Conservation (phyloP, 2,113 vertebrate genomes). For the Strix uralensis region DNA sequence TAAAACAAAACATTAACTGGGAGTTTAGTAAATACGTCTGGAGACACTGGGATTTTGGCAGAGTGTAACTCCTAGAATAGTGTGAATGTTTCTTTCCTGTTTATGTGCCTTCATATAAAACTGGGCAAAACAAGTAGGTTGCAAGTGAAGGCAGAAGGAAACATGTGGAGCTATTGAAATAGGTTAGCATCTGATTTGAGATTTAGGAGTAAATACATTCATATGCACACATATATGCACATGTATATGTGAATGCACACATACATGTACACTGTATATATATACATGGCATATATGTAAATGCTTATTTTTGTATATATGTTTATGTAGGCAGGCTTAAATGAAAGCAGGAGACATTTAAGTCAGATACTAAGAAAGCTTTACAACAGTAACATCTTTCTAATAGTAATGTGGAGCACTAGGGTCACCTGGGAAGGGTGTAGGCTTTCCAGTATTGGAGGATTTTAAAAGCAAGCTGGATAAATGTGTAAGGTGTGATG, state of each 20-base stretch:
- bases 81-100: conserved; percentile 10
- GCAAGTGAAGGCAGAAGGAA: conserved; percentile 19
- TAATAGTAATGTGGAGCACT: background rate
- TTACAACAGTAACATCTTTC: background rate
- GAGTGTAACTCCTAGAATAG: background rate
- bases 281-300: background rate
- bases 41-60: conserved; percentile 38
- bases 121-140: conserved; percentile 7
- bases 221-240: background rate
- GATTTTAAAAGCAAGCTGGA: background rate
- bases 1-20: background rate
- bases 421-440: background rate
- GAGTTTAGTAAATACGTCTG: conserved; percentile 14
- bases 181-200: background rate
- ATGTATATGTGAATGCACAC: background rate
- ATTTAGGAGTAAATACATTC: background rate
- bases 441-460: background rate
- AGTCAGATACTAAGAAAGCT: background rate
- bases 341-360: background rate
- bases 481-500: background rate
- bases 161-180: background rate
- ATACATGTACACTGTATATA: background rate
- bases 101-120: background rate
- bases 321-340: background rate
- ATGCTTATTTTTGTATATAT: background rate